Percentiles rank a stretch among this genome's conserved stretches.
phyloP scores from a whole-genome alignment of 2,113 vertebrate genomes.

The Notothenia coriiceps region DNA sequence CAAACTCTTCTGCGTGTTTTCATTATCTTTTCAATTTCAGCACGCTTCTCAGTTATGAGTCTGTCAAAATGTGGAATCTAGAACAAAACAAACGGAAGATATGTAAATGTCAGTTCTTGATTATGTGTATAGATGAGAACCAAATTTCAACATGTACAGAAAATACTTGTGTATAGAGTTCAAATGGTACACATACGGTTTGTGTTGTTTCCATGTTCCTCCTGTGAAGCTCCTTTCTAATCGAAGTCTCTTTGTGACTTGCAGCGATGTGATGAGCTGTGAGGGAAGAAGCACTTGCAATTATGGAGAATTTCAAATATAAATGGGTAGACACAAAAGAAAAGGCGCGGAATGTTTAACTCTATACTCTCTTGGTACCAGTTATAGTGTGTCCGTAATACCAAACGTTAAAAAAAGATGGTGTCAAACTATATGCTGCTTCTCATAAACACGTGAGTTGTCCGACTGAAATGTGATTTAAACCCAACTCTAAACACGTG shows the following conservation, averaged over 20 bases:
- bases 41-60: constrained; percentile 78
- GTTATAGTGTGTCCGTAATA: too few species aligned
- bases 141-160: background rate
- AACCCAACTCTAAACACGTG: background rate
- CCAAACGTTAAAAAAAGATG: too few species aligned
- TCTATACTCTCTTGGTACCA: too few species aligned
- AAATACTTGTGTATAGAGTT: background rate
- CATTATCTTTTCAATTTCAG: constrained; percentile 77
- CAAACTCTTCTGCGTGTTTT: constrained; percentile 85
- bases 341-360: background rate
- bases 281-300: background rate
- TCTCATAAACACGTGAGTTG: too few species aligned
- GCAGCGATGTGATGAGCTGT: constrained; percentile 79
- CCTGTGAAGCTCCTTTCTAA: constrained; percentile 79
- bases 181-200: constrained; percentile 77
- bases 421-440: too few species aligned
- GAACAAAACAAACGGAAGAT: constrained; percentile 26
- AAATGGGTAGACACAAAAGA: background rate
- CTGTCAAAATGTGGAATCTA: constrained; percentile 83
- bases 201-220: constrained; percentile 76
- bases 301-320: background rate
- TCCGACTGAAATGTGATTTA: too few species aligned
- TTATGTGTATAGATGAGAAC: background rate
- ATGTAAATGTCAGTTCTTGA: rapidly evolving
- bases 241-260: constrained; percentile 75